phyloP scores from a whole-genome alignment of 2,797 vertebrate species.

The Schizopygopsis malacanthus region DNA sequence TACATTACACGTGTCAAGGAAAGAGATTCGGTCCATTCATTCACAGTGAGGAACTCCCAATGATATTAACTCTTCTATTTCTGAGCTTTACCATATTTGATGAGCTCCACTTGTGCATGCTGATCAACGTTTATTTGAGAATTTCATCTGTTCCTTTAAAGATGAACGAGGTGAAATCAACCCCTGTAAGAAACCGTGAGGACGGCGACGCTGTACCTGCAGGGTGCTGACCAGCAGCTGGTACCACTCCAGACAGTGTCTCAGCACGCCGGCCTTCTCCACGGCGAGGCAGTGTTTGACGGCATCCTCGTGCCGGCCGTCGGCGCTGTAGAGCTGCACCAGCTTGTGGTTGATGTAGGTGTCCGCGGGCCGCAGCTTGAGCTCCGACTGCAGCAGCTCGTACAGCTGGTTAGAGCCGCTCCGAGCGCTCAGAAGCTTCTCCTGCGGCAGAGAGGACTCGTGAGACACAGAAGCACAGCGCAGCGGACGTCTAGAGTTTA shows the following conservation, averaged over 20 bases:
- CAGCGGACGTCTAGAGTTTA: no score
- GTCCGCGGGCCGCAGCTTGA: conserved; percentile 87
- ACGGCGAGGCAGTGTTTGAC: conserved; percentile 86
- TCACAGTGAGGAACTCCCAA: neutral
- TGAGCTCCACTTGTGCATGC: neutral
- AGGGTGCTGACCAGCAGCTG: conserved; percentile 85
- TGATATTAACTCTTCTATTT: neutral
- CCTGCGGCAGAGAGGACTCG: conserved; percentile 72
- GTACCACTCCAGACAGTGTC: conserved; percentile 91
- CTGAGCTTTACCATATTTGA: neutral
- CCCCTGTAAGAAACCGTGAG: no score
- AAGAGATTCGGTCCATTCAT: neutral
- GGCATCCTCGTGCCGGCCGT: conserved; percentile 89
- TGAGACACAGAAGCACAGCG: neutral
- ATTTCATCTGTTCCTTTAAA: neutral
- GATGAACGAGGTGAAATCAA: no score
- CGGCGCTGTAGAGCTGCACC: conserved; percentile 89
- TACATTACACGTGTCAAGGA: neutral
- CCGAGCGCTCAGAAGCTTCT: conserved; percentile 88
- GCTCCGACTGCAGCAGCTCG: conserved; percentile 92
- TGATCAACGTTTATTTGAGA: neutral
- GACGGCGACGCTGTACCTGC: conserved; percentile 67
- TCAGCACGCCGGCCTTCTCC: conserved; percentile 82
- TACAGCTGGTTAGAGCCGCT: conserved; percentile 91
- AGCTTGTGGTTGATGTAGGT: conserved; percentile 89